Conservation (phyloP, 37 sponge, comb jelly and placozoan genomes). For the Bolinopsis microptera region DNA sequence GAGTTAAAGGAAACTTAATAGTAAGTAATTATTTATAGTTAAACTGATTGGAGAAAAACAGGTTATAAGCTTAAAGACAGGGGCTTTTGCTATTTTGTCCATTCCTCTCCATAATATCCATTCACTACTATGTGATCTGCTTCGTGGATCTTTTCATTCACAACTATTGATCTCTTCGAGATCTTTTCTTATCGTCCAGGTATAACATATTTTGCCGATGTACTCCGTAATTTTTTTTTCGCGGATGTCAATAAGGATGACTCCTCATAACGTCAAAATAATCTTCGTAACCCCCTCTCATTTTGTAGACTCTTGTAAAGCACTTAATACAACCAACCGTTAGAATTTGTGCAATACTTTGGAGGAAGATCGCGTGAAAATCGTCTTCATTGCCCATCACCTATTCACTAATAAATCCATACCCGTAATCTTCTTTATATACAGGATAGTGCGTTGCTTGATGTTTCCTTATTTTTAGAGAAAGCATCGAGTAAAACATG, state of each 20-base stretch:
- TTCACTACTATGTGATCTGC: too few species aligned
- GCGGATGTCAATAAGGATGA: neutral
- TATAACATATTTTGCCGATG: neutral
- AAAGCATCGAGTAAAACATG: neutral
- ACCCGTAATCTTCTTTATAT: neutral
- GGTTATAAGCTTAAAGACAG: too few species aligned
- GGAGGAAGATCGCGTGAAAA: neutral
- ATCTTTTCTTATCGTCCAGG: too few species aligned
- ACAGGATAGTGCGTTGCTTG: neutral
- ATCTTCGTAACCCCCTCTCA: neutral
- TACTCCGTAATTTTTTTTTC: neutral
- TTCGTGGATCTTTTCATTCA: too few species aligned
- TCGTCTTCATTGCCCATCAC: neutral
- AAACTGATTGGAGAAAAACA: too few species aligned
- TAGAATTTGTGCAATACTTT: neutral
- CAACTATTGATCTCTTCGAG: too few species aligned
- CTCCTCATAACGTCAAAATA: neutral
- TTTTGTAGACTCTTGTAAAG: neutral
- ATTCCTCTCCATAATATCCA: too few species aligned
- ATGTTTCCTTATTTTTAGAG: neutral
- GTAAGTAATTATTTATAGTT: too few species aligned
- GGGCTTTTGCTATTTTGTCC: too few species aligned
- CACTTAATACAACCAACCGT: neutral
- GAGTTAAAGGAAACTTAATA: too few species aligned
- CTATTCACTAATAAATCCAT: neutral